Conservation (phyloP, 2,888 invertebrate genomes). For the Athrips mouffetella region DNA sequence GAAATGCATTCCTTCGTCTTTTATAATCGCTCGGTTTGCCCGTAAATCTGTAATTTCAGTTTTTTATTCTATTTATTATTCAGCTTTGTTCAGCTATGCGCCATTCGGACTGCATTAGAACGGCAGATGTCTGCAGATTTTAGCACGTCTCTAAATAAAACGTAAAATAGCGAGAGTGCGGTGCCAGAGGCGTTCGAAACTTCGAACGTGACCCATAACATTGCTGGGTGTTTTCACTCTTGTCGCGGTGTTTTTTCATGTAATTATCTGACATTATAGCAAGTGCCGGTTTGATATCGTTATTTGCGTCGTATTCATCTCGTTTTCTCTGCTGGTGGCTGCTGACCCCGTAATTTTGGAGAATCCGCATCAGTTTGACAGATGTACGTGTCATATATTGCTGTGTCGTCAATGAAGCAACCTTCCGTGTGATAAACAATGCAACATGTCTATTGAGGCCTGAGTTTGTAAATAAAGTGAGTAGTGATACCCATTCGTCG, state of each 20-base stretch:
- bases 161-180: constrained; percentile 42
- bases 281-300: constrained; percentile 59
- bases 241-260: constrained; percentile 31
- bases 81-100: constrained; percentile 72
- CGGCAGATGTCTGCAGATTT: constrained; percentile 56
- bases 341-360: constrained; percentile 29
- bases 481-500: constrained; percentile 9
- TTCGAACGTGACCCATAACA: constrained; percentile 38
- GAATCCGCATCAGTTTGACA: constrained; percentile 28
- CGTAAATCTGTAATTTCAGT: constrained; percentile 72
- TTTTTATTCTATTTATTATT: constrained; percentile 74
- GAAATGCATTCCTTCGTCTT: constrained; percentile 37
- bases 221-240: constrained; percentile 36
- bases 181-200: constrained; percentile 41
- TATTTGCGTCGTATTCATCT: constrained; percentile 46
- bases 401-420: constrained; percentile 33
- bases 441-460: constrained; percentile 56
- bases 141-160: constrained; percentile 55
- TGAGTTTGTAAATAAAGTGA: constrained; percentile 49
- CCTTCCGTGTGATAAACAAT: constrained; percentile 51
- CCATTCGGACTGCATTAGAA: constrained; percentile 72
- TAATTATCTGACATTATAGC: constrained; percentile 33
- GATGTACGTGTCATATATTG: constrained; percentile 31
- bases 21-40: constrained; percentile 46
- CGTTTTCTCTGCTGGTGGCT: constrained; percentile 45